Conservation (phyloP, 2,113 vertebrate genomes). For the Rattus norvegicus region DNA sequence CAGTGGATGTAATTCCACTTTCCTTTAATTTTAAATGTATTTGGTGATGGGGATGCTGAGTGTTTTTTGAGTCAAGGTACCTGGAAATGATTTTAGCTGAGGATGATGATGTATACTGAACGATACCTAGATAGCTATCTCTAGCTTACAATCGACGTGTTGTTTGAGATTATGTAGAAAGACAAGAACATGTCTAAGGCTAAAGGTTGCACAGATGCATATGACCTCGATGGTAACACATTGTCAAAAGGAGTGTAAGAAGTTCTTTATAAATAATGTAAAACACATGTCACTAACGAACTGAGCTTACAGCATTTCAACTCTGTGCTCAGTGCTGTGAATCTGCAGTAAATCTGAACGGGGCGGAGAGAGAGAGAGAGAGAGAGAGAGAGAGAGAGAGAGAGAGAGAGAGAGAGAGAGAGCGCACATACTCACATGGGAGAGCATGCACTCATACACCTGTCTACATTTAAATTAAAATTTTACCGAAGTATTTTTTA, state of each 20-base stretch:
- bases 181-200: not conserved
- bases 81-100: not conserved
- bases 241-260: not conserved
- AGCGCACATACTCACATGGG: rapidly evolving
- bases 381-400: no score
- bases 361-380: no score
- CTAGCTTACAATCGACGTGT: not conserved
- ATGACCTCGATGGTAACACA: not conserved
- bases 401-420: not conserved
- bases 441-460: not conserved
- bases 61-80: not conserved
- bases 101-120: not conserved
- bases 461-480: constrained; percentile 49
- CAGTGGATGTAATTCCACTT: constrained; percentile 59
- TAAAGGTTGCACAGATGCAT: constrained; percentile 4
- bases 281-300: constrained; percentile 18
- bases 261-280: constrained; percentile 53
- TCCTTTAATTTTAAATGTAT: constrained; percentile 59
- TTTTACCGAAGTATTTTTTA: constrained; percentile 47
- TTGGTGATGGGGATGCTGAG: not conserved
- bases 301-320: not conserved
- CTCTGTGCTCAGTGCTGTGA: not conserved
- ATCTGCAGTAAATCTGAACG: not conserved
- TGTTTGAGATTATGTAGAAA: constrained; percentile 8
- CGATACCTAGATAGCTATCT: not conserved